Evolutionary conservation across 2,113 vertebrate genomes (phyloP), one percentile per base, ranked within the genome.

Genomic region (Diphyllodes magnificus): DNA sequence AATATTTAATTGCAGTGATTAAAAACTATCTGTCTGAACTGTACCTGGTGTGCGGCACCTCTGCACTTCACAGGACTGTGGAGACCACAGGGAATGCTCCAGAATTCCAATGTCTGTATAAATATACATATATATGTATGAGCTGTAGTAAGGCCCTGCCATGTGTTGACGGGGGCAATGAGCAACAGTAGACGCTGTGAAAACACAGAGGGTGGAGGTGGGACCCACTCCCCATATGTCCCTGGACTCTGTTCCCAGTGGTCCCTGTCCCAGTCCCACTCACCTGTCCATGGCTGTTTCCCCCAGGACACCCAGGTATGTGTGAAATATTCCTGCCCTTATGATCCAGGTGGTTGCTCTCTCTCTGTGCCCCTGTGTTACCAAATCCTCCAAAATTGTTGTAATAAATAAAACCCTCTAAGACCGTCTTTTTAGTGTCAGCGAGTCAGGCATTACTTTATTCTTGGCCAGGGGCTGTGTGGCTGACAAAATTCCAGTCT

Each of bases 21-120:
- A 90, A 73, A 88, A 96, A 49, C 90, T 96, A 79, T 68, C 96
- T 92, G 94, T 96, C 95, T 95, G 61, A 92, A 92, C 54, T 66
- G 94, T 59, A 93, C 84, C 76, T 79, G 86, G 80, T 10, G 59
- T 54, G 53, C 16, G 83, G 91, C 94, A 83, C 95, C 80, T 92
- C 80, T 71, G 44, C 90, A 51, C 82, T 86, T 92, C 17, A 70
- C 84, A 20, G 85, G 71, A 82, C 69, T 53, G 66, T 3, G 15
- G 45, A 78, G 64, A 22, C 65, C 88, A 85, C 95, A 23, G 25
- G 25, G 80, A 81, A 53, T 17, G 71, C 65, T 64, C 79, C 72
- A 44, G 17, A 89, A 88, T 44, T 35, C 13, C 47, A 28, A 19
- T 31, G 73, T 44, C 31, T 59, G 3, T 45, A 10, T 18, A 14